Conservation (phyloP, 2,888 invertebrate genomes). For the Epirrita christyi region DNA sequence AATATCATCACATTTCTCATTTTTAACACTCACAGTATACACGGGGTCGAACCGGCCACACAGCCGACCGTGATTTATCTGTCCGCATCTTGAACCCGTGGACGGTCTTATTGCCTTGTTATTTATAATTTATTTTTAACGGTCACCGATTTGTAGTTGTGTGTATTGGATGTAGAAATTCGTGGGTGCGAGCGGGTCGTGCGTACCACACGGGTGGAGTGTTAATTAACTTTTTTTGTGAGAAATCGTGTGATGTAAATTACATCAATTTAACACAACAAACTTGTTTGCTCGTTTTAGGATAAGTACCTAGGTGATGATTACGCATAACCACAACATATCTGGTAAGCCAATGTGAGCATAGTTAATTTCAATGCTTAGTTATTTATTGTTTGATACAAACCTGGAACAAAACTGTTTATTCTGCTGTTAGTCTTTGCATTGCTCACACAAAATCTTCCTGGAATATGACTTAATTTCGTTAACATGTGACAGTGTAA, state of each 20-base stretch:
- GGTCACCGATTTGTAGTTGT: constrained; percentile 76
- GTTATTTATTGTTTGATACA: neutral
- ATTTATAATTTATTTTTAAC: constrained; percentile 85
- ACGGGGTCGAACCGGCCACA: constrained; percentile 52
- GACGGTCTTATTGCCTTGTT: constrained; percentile 83
- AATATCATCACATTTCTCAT: constrained; percentile 67
- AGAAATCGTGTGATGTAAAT: constrained; percentile 41
- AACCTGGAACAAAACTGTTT: neutral
- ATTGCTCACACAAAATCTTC: too few relatives aligned
- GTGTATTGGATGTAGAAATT: constrained; percentile 48
- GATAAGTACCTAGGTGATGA: constrained; percentile 32
- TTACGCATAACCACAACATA: constrained; percentile 9
- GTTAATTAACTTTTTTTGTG: constrained; percentile 50
- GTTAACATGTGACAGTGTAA: too few relatives aligned
- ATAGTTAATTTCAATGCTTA: neutral
- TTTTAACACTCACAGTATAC: constrained; percentile 68
- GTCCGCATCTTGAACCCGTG: constrained; percentile 79
- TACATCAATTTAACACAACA: constrained; percentile 38
- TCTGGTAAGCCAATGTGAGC: constrained; percentile 14
- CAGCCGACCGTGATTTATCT: constrained; percentile 76
- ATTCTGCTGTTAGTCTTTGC: too few relatives aligned
- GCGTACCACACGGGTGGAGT: constrained; percentile 48
- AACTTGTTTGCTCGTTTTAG: constrained; percentile 25
- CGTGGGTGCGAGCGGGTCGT: constrained; percentile 49
- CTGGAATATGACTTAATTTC: too few relatives aligned